These are phyloP conservation scores for Pelvicachromis taeniatus DNA, from an alignment of 2,113 vertebrate genomes.

Conservation along the genomic window DNA sequence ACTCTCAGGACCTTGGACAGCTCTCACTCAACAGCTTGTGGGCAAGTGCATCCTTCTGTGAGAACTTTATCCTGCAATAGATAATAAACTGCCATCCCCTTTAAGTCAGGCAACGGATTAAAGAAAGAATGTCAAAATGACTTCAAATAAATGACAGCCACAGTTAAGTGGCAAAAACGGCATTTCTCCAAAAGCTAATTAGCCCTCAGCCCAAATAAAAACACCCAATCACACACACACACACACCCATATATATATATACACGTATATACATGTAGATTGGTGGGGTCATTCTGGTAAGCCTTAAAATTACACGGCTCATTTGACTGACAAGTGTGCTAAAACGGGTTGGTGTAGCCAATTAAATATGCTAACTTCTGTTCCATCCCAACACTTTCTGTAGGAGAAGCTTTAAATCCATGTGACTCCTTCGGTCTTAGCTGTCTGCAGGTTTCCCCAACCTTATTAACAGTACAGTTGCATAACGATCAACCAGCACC, in stretches of 20 bases:
- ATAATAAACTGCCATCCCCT: not conserved
- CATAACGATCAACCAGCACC: not conserved
- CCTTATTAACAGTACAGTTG: not conserved
- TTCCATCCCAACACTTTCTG: not conserved
- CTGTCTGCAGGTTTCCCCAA: not conserved
- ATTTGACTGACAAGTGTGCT: not conserved
- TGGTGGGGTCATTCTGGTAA: not conserved
- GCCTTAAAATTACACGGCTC: not conserved
- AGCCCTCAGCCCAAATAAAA: not conserved
- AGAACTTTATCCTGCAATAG: not conserved
- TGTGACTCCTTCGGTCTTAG: not conserved
- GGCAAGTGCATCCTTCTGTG: not conserved
- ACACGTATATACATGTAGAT: not conserved
- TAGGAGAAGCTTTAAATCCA: not conserved
- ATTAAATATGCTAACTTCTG: not conserved
- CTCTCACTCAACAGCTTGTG: constrained; percentile 44
- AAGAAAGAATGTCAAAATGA: not conserved
- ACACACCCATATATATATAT: too few relatives aligned
- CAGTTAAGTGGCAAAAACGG: not conserved
- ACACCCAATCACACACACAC: not conserved
- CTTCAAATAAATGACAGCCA: not conserved
- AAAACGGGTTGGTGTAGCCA: not conserved
- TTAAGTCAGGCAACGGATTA: not conserved
- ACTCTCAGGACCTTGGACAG: constrained; percentile 56
- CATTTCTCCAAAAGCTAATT: not conserved